Evolutionary conservation across 2,888 invertebrate genomes (phyloP).

Genomic region (Phragmatobia fuliginosa): DNA sequence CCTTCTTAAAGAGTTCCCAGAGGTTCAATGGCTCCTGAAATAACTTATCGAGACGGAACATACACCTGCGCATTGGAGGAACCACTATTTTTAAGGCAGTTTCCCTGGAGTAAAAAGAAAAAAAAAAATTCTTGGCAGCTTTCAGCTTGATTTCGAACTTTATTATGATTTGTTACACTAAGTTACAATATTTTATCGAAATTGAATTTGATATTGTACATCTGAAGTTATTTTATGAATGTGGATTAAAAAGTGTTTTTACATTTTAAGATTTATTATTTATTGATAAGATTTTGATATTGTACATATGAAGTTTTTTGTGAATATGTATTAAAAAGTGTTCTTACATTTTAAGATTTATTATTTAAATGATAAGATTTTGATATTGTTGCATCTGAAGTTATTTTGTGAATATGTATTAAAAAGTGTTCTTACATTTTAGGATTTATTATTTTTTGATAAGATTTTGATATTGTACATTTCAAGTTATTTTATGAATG

Average conservation of each 20-base stretch:
- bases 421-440: neutral
- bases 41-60: constrained; percentile 32
- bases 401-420: neutral
- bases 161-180: neutral
- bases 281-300: neutral
- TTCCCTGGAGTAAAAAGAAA: neutral
- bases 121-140: neutral
- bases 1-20: constrained; percentile 9
- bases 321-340: neutral
- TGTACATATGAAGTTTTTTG: neutral
- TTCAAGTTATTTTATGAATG: neutral
- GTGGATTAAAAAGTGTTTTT: neutral
- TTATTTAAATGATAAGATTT: neutral
- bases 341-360: neutral
- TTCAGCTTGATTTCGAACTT: neutral
- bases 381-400: neutral
- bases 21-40: constrained; percentile 22
- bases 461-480: neutral
- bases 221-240: neutral
- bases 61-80: constrained; percentile 27
- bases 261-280: neutral
- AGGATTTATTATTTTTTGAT: neutral
- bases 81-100: neutral
- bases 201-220: neutral
- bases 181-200: neutral